phyloP scores from a whole-genome alignment of 2,113 vertebrate genomes.

The Gnathonemus echidnorhynchus region DNA sequence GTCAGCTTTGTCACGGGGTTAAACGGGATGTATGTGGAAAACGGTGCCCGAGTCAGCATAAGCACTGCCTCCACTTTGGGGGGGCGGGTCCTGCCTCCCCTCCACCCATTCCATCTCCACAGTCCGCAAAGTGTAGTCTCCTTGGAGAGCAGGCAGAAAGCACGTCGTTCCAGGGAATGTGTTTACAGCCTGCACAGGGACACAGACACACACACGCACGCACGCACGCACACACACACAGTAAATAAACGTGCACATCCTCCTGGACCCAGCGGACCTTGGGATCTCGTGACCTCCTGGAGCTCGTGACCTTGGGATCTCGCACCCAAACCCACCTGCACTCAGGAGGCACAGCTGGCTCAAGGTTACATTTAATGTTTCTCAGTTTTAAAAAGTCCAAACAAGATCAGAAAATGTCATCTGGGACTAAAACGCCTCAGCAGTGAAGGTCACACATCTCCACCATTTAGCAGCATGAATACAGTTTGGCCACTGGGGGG shows the following conservation, averaged over 20 bases:
- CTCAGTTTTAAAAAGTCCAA: constrained; percentile 60
- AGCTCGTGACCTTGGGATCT: constrained; percentile 33
- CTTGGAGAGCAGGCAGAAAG: constrained; percentile 81
- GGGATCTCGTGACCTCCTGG: constrained; percentile 44
- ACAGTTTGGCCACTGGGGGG: constrained; percentile 96
- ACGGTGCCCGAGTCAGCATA: neutral
- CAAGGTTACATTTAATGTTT: constrained; percentile 65
- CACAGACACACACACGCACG: constrained; percentile 49
- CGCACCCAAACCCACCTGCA: constrained; percentile 81
- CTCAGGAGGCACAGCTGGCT: constrained; percentile 98
- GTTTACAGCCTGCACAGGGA: constrained; percentile 86
- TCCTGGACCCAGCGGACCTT: constrained; percentile 45
- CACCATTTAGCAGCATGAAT: constrained; percentile 96
- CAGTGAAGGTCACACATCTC: constrained; percentile 69
- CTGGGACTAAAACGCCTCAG: constrained; percentile 99
- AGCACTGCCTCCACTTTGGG: neutral
- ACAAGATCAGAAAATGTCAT: constrained; percentile 98
- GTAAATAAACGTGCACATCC: neutral
- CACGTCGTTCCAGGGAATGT: constrained; percentile 97
- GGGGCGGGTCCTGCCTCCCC: neutral
- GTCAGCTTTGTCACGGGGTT: neutral
- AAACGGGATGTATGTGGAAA: neutral
- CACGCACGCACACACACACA: constrained; percentile 27
- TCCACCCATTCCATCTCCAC: neutral
- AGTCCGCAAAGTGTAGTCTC: constrained; percentile 56